These are phyloP conservation scores for Schizothorax lantsangensis DNA, from an alignment of 2,797 vertebrate genomes.

Conservation along the genomic window DNA sequence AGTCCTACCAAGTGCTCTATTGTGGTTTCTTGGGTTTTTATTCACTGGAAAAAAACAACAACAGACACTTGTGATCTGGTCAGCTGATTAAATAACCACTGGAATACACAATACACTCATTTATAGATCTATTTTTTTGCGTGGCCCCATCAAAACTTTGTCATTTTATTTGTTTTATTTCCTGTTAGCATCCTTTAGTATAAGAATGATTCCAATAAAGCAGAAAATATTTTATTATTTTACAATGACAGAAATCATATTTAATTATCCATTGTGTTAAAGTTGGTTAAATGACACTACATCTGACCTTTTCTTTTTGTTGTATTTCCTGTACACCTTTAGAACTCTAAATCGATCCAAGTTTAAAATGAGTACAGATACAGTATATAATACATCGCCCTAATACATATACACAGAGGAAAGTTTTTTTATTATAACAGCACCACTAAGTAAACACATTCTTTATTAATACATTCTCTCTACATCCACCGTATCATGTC, in stretches of 20 bases:
- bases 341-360: background rate
- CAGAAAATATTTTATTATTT: background rate
- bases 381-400: background rate
- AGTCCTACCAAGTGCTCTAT: background rate
- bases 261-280: background rate
- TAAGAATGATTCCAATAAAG: background rate
- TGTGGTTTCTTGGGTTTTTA: background rate
- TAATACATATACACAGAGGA: conserved; percentile 25
- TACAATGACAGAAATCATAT: background rate
- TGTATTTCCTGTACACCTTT: background rate
- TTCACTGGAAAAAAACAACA: background rate
- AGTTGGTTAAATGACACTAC: background rate
- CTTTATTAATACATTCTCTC: conserved; percentile 50
- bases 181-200: background rate
- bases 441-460: conserved; percentile 43
- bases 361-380: background rate
- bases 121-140: background rate
- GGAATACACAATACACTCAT: background rate
- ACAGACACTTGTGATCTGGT: background rate
- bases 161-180: background rate
- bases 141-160: background rate
- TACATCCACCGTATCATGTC: conserved; percentile 48
- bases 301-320: background rate
- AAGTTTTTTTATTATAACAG: conserved; percentile 34
- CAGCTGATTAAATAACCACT: background rate